Conservation (phyloP, 2,888 invertebrate species). For the Lysandra coridon region DNA sequence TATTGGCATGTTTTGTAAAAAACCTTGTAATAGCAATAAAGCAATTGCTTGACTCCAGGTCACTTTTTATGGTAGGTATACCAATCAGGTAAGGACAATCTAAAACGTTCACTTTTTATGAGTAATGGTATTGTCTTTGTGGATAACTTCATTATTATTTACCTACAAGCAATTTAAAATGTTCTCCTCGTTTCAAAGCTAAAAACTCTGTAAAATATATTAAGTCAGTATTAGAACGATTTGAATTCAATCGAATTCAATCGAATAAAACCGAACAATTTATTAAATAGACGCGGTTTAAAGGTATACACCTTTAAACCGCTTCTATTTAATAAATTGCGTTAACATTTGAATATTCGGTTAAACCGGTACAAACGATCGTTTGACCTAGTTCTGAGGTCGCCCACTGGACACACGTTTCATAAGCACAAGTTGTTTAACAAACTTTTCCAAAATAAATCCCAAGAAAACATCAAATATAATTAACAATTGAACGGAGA, state of each 20-base stretch:
- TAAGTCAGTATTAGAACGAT: not conserved
- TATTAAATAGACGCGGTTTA: not conserved
- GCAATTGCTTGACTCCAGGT: too few species aligned
- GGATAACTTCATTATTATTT: too few species aligned
- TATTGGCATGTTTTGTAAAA: too few species aligned
- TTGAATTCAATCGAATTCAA: not conserved
- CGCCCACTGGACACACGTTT: not conserved
- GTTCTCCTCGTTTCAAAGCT: not conserved
- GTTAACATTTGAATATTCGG: not conserved
- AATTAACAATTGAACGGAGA: not conserved
- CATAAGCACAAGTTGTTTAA: not conserved
- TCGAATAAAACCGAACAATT: slow-evolving; percentile 1
- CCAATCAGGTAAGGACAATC: too few species aligned
- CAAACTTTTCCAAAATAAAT: not conserved
- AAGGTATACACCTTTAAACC: too few species aligned
- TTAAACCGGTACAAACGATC: not conserved
- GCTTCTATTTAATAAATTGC: too few species aligned
- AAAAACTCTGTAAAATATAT: not conserved
- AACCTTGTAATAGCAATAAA: too few species aligned
- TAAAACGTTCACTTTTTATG: too few species aligned
- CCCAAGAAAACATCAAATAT: not conserved
- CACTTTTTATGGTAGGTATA: too few species aligned
- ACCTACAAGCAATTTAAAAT: not conserved
- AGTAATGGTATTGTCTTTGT: too few species aligned
- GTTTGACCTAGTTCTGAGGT: not conserved